Conservation (phyloP, 2,113 vertebrate species). For the Rhodinocichla rosea region DNA sequence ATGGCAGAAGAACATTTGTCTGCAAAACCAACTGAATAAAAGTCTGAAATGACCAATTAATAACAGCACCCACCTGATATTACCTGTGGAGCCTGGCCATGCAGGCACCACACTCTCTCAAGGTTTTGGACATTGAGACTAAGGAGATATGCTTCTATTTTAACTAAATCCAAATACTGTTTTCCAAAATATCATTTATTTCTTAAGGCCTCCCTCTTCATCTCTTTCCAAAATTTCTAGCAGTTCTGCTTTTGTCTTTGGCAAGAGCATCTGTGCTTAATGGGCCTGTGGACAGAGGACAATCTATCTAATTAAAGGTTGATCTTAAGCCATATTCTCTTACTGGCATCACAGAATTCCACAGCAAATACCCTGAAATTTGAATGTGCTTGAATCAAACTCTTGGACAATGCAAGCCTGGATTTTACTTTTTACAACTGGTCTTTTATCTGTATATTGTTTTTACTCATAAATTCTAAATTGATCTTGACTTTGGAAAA, state of each 20-base stretch:
- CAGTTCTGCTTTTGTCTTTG: conserved; percentile 13
- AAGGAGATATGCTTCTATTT: not conserved
- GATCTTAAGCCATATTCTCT: not conserved
- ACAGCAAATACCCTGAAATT: not conserved
- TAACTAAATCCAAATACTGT: not conserved
- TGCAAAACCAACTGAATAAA: conserved; percentile 14
- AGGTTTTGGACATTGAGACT: not conserved
- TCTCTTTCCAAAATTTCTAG: conserved; percentile 18
- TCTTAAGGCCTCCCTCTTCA: not conserved
- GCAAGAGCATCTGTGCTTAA: not conserved
- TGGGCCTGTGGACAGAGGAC: not conserved
- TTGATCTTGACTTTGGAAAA: not conserved
- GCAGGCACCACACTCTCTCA: not conserved
- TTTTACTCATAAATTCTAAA: not conserved
- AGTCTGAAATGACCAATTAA: conserved; percentile 27
- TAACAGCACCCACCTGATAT: not conserved
- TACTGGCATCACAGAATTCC: not conserved
- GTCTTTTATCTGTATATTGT: not conserved
- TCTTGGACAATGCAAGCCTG: not conserved
- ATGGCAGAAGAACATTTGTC: conserved; percentile 25
- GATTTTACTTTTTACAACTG: not conserved
- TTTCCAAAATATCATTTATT: not conserved
- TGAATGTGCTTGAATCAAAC: not conserved
- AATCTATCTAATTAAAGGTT: not conserved
- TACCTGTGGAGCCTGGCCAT: not conserved